These are phyloP conservation scores for Vombatus ursinus DNA, from an alignment of 2,113 vertebrate species.

Conservation along the genomic window DNA sequence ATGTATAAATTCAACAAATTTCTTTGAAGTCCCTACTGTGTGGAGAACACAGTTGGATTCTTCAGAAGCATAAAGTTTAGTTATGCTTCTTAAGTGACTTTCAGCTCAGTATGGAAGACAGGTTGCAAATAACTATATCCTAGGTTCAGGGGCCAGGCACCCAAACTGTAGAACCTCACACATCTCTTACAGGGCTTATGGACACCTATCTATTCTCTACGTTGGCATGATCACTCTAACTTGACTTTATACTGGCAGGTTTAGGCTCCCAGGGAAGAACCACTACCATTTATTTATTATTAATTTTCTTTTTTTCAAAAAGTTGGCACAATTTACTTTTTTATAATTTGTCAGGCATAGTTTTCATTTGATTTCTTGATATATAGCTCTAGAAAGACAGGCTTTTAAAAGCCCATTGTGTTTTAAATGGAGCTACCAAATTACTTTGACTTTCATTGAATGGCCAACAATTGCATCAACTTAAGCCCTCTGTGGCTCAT, in stretches of 20 bases:
- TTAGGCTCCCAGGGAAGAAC: background rate
- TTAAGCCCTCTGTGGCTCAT: background rate
- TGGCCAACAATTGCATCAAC: background rate
- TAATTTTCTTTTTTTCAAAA: background rate
- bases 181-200: background rate
- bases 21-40: background rate
- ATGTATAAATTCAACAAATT: background rate
- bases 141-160: background rate
- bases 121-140: background rate
- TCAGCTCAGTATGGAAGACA: background rate
- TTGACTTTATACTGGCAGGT: background rate
- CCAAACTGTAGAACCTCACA: background rate
- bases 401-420: too few relatives aligned
- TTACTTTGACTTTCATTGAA: background rate
- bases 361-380: background rate
- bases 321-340: background rate
- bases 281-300: background rate
- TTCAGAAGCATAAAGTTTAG: background rate
- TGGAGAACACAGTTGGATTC: background rate
- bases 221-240: background rate
- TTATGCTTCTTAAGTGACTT: background rate
- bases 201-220: background rate
- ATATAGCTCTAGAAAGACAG: background rate
- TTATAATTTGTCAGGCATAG: background rate
- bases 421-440: background rate